phyloP scores from a whole-genome alignment of 2,888 invertebrate species.

The Neria commutata region DNA sequence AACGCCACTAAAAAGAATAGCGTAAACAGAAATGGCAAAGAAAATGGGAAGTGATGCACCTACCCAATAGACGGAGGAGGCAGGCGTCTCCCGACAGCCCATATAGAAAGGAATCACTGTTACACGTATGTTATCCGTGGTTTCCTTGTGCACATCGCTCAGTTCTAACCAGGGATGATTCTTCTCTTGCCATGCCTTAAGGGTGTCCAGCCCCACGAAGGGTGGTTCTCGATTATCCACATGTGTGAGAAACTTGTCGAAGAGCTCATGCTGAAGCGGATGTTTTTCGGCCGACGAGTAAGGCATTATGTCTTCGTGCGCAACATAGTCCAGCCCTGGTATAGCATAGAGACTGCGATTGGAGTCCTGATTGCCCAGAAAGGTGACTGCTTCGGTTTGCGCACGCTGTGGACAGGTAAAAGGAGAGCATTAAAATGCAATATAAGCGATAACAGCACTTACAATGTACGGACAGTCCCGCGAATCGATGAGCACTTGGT shows the following conservation, averaged over 20 bases:
- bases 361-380: conserved; percentile 94
- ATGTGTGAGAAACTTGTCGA: conserved; percentile 90
- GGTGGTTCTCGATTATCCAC: conserved; percentile 82
- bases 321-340: conserved; percentile 96
- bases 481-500: conserved; percentile 97
- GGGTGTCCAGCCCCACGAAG: conserved; percentile 85
- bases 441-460: conserved; percentile 27
- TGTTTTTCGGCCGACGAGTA: conserved; percentile 84
- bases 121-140: conserved; percentile 84
- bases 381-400: conserved; percentile 98
- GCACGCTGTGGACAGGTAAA: conserved; percentile 69
- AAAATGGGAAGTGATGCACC: conserved; percentile 8
- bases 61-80: conserved; percentile 85
- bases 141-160: conserved; percentile 96
- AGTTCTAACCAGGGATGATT: conserved; percentile 97
- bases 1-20: conserved; percentile 79
- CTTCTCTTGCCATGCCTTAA: conserved; percentile 95
- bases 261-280: conserved; percentile 93
- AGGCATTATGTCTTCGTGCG: conserved; percentile 96
- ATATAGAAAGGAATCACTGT: conserved; percentile 99
- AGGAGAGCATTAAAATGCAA: not conserved
- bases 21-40: not conserved
- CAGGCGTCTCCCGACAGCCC: conserved; percentile 91
- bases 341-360: conserved; percentile 94
- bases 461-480: conserved; percentile 92